Base-by-base conservation (phyloP, 2,888 invertebrate genomes). In the Pammene aurita region DNA sequence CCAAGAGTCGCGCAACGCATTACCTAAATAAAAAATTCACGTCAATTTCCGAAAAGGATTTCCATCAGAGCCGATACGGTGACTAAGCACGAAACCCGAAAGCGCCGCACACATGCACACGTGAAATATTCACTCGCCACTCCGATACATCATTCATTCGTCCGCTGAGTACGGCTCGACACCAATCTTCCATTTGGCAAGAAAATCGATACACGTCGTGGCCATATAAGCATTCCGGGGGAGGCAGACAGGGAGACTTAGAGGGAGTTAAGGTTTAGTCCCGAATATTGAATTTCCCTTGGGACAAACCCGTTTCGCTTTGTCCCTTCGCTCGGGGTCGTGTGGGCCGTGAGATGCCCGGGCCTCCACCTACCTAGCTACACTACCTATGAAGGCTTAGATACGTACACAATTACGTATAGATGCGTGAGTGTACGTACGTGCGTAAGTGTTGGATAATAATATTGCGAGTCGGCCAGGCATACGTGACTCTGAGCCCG, bases 261-360 rank as follows among this genome's bases (percentile, higher is more conserved):
- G 88, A 90, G 93, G 93, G 93, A 89, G 92, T 90, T 92, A 92
- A 89, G 92, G 92, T 92, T 92, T 92, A 92, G 92, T 91, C 92
- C 93, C 93, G 93, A 93, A 93, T 93, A 93, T 93, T 93, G 93
- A 93, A 93, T 93, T 93, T 93, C 93, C 93, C 93, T 89, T 88
- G 93, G 92, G 93, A 93, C 92, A 92, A 93, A 93, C 93, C 93
- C 92, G 92, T 92, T 92, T 92, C 92, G 86, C 92, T 91, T 92
- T 92, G 92, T 92, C 92, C 92, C 92, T 92, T 91, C 84, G 85
- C 83, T 82, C 87, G 89, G 90, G 92, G 91, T 90, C 90, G 92
- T 89, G 88, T 90, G 88, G 90, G 91, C 90, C 87, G 84, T 16
- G 68, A 78, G 85, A 85, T 90, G 91, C 92, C 91, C 91, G 91